phyloP scores from a whole-genome alignment of 2,797 vertebrate genomes.

The Hippopotamyrus pictus region DNA sequence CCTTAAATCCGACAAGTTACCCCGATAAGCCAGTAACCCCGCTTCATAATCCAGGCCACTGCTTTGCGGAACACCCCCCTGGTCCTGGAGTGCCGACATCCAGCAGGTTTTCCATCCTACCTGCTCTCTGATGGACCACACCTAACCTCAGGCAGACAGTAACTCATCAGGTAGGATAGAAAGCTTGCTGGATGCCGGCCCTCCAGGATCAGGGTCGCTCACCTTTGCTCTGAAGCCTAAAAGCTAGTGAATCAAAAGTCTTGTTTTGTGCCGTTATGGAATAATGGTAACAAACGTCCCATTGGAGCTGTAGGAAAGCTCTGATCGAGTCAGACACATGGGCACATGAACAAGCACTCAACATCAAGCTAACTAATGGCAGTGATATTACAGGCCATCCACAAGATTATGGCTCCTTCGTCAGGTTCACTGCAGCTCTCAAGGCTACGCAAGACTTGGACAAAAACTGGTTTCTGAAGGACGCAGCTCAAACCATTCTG shows the following conservation, averaged over 20 bases:
- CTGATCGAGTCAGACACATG: not conserved
- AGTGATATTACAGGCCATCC: not conserved
- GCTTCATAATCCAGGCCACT: not conserved
- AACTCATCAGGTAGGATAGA: not conserved
- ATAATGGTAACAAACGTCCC: not conserved
- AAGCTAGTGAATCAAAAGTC: not conserved
- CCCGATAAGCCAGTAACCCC: too few relatives aligned
- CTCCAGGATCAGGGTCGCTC: not conserved
- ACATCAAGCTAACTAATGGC: not conserved
- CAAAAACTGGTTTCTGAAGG: too few relatives aligned
- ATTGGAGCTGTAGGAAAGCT: not conserved
- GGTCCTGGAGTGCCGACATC: not conserved
- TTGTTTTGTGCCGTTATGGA: not conserved
- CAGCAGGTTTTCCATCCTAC: not conserved
- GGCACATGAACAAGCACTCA: not conserved
- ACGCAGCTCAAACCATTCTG: too few relatives aligned
- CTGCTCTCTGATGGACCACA: not conserved
- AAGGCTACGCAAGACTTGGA: too few relatives aligned
- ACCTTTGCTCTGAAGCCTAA: not conserved
- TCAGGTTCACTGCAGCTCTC: not conserved
- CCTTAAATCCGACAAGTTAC: too few relatives aligned
- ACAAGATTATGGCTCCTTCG: not conserved
- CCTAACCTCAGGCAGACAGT: not conserved
- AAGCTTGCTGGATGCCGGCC: not conserved
- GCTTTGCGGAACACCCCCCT: not conserved